Percentiles rank a stretch among this genome's conserved stretches.
These are phyloP conservation scores for Tortricodes alternella DNA, from an alignment of 2,888 invertebrate genomes.

Conservation along the genomic window DNA sequence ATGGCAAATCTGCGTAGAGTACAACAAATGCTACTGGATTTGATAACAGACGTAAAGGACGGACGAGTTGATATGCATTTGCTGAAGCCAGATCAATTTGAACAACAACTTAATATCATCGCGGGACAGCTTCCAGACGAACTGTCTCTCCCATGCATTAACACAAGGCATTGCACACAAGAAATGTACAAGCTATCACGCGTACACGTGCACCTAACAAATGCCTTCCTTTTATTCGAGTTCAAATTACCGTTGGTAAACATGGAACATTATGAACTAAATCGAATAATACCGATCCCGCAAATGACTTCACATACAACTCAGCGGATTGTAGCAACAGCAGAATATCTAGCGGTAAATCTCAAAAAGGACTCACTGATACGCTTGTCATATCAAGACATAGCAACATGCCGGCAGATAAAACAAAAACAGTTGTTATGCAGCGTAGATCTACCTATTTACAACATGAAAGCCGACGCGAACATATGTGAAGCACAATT, in stretches of 20 bases:
- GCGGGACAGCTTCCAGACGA: constrained; percentile 14
- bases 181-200: not conserved
- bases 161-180: not conserved
- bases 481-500: not conserved
- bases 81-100: constrained; percentile 3
- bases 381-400: not conserved
- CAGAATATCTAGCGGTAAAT: not conserved
- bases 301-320: not conserved
- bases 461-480: not conserved
- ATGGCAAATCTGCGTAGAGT: not conserved
- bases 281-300: not conserved
- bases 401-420: not conserved
- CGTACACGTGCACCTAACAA: not conserved
- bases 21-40: not conserved
- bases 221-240: not conserved
- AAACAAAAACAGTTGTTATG: not conserved
- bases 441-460: not conserved
- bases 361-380: not conserved
- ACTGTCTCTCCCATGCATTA: constrained; percentile 5
- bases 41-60: constrained; percentile 7
- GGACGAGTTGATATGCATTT: constrained; percentile 18
- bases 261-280: not conserved
- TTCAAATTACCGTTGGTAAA: not conserved
- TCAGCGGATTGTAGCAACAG: not conserved
- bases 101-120: constrained; percentile 20